Evolutionary conservation across 2,113 vertebrate species (phyloP), one percentile per base, ranked within the genome.

Genomic region (Pelmatolapia mariae): DNA sequence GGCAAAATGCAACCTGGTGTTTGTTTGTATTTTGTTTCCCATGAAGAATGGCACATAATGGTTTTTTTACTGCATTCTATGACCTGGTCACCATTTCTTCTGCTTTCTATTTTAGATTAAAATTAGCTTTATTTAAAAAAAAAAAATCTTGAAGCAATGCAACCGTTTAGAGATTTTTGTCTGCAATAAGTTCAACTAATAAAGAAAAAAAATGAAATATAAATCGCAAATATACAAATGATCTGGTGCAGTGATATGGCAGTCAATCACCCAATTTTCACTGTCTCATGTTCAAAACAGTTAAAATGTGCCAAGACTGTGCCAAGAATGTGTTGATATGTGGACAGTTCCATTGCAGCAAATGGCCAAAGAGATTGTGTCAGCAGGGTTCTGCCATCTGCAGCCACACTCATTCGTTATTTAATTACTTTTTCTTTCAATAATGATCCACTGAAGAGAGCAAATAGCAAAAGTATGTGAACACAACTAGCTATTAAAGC

Each of bases 401-500:
- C 56, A 84, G 73, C 73, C 63, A 80, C 78, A 40, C 76, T 90
- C 82, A 87, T 86, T 82, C 78, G 84, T 87, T 86, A 92, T 93
- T 89, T 81, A 86, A 50, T 33, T 57, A 29, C 8, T 80, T 86
- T 68, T 86, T 57, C 26, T 56, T 61, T 90, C 40, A 85, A 52
- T 71, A 82, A 73, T 24, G 61, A 83, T 40, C 56, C 43, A 53
- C 8, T 19, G 38, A 59, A 63, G 7, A 11, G 43, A 47, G 11
- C 3, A 7, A 53, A 88, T 56, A 50, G 61, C 19, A 71, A 71
- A 10, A 52, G 47, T 7, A 10, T 22, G 13, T 29, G 83, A 73
- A 54, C 16, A 18, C 3, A 84, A 43, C 5, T 24, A 68, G 29
- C 24, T 53, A 31, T 76, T 61, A 83, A 76, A 59, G 33, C 31